phyloP scores from a whole-genome alignment of 1,140 invertebrate species.

The Aphelinus certus region DNA sequence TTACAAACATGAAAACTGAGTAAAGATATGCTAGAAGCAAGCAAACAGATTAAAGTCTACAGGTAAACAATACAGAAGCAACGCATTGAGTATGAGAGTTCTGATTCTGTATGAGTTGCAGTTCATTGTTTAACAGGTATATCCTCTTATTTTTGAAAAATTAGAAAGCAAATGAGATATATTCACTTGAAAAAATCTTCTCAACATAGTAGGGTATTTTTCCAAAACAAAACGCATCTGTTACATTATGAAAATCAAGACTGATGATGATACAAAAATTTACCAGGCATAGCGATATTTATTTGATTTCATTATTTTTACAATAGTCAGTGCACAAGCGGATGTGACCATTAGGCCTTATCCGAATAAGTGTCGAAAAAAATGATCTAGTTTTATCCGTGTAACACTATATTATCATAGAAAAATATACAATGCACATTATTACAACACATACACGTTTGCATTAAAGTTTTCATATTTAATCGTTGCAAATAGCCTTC shows the following conservation, averaged over 20 bases:
- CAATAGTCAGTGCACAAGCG: constrained; percentile 28
- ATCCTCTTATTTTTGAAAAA: no score
- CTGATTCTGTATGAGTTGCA: no score
- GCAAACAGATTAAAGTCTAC: no score
- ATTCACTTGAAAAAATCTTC: background rate
- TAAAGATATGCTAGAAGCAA: no score
- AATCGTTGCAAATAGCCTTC: background rate
- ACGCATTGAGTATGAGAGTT: no score
- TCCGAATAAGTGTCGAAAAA: constrained; percentile 27
- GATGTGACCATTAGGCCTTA: constrained; percentile 19
- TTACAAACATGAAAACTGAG: background rate
- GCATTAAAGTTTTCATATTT: constrained; percentile 8
- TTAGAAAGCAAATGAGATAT: no score
- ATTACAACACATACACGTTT: constrained; percentile 17
- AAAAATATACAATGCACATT: constrained; percentile 38
- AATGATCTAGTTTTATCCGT: constrained; percentile 33
- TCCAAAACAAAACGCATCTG: background rate
- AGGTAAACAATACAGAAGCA: no score
- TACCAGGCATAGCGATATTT: constrained; percentile 31
- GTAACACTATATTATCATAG: constrained; percentile 35
- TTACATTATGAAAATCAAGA: constrained; percentile 26
- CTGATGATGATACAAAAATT: constrained; percentile 14
- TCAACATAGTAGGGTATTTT: background rate
- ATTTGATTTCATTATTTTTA: constrained; percentile 31
- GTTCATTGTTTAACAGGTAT: no score